Base-by-base conservation (phyloP, 2,797 vertebrate species). In the Etheostoma perlongum region DNA sequence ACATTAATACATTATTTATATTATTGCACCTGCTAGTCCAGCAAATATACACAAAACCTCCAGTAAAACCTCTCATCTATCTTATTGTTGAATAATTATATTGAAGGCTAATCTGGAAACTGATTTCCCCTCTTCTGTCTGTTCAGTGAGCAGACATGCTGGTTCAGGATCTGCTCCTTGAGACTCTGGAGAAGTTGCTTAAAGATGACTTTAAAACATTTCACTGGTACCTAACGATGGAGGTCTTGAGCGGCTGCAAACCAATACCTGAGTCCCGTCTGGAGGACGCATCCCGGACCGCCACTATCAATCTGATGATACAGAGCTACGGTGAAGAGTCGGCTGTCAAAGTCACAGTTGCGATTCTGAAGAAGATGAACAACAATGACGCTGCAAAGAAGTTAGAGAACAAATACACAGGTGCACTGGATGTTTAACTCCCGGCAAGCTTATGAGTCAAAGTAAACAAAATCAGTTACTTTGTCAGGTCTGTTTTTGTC, bases 91-190 rank as follows among this genome's bases (percentile, higher is more conserved):
- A 46, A 49, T 16, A 19, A 8, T 36, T 66, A 33, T 0, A 27
- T 8, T 70, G 14, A 33, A 15, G 23, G 18, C 21, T 64, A 16
- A 27, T 42, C 21, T 52, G 10, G 11, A 72, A 71, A 25, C 4
- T 40, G 3, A 36, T 65, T 21, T 21, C 1, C 11, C 2, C 9
- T 42, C n/a, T 52, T 59, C 25, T 59, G 0, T 42, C 15, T 61
- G 15, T 51, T 42, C 51, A 85, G 80, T 81, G 68, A 89, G 42
- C 18, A 73, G 72, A 74, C 25, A 91, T 91, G 91, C 0, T 0
- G 18, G 44, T 70, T 55, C 3, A 0, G 14, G 0, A 16, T 6
- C 3, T 81, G 27, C 82, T 92, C 47, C 1, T 82, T 0, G 1
- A 23, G 0, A 46, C 11, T 49, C 82, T 92, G 54, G 68, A 89